A percentile compares a stretch with the other conserved stretches of the same genome.
phyloP scores from a whole-genome alignment of 2,113 vertebrate species.

The Meriones unguiculatus region DNA sequence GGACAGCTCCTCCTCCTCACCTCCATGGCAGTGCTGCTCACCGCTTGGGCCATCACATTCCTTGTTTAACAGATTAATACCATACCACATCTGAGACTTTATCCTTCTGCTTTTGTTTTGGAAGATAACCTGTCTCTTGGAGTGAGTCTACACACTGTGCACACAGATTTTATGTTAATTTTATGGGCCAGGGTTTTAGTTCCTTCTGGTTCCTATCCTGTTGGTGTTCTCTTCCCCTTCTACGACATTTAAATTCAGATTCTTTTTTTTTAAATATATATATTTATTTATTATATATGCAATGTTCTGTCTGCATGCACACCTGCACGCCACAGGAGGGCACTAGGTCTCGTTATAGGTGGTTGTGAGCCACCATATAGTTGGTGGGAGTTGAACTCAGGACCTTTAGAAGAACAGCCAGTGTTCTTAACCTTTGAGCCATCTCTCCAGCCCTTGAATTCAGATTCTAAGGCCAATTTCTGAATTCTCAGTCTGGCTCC shows the following conservation, averaged over 20 bases:
- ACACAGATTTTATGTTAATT: constrained; percentile 43
- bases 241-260: constrained; percentile 47
- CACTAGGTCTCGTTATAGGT: too few species aligned
- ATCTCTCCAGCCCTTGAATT: constrained; percentile 18
- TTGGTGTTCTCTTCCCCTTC: neutral
- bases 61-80: constrained; percentile 17
- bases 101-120: constrained; percentile 51
- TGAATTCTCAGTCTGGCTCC: constrained; percentile 21
- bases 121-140: neutral
- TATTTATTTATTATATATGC: too few species aligned
- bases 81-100: neutral
- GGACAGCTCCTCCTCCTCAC: neutral
- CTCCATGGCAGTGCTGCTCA: neutral
- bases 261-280: neutral
- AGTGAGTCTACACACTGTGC: neutral
- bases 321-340: too few species aligned
- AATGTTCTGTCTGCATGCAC: too few species aligned
- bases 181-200: neutral
- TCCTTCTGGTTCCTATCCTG: neutral
- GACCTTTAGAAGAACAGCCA: too few species aligned
- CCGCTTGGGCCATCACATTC: neutral
- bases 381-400: too few species aligned
- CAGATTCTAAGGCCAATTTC: constrained; percentile 35
- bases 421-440: too few species aligned
- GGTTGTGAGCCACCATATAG: too few species aligned